These are phyloP conservation scores for Chelon labrosus DNA, from an alignment of 2,797 vertebrate species.

Conservation along the genomic window DNA sequence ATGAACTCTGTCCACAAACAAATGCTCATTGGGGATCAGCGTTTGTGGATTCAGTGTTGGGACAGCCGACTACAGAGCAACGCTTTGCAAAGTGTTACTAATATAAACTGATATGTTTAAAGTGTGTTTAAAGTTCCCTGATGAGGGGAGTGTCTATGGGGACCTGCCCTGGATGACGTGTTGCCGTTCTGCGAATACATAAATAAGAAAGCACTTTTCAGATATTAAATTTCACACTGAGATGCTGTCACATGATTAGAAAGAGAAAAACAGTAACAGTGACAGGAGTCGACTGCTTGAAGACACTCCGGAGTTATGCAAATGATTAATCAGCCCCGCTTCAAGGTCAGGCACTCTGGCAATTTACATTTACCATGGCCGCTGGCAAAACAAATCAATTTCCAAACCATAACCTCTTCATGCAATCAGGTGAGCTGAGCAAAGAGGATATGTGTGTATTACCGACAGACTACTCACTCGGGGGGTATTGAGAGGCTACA, in stretches of 20 bases:
- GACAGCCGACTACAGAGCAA: no score
- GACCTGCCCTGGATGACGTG: no score
- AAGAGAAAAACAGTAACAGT: constrained; percentile 39
- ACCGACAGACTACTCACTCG: constrained; percentile 51
- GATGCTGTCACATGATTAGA: constrained; percentile 38
- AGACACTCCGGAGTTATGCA: constrained; percentile 61
- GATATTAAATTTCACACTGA: constrained; percentile 38
- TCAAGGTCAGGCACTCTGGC: constrained; percentile 63
- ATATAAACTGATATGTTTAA: no score
- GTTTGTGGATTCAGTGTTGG: no score
- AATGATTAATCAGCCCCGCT: constrained; percentile 61
- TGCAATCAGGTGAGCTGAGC: constrained; percentile 56
- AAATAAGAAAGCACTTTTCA: constrained; percentile 18
- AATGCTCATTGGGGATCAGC: no score
- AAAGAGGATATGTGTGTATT: constrained; percentile 27
- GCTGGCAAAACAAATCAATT: constrained; percentile 74
- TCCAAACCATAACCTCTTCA: constrained; percentile 37
- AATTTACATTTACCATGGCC: constrained; percentile 69
- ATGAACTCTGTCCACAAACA: no score
- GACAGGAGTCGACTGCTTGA: constrained; percentile 39
- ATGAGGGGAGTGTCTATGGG: no score
- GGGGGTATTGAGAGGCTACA: constrained; percentile 54
- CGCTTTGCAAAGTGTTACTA: no score
- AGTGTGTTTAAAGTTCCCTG: no score
- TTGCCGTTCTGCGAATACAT: constrained; percentile 19